Conservation (phyloP, 2,113 vertebrate species). For the Tachysurus fulvidraco region DNA sequence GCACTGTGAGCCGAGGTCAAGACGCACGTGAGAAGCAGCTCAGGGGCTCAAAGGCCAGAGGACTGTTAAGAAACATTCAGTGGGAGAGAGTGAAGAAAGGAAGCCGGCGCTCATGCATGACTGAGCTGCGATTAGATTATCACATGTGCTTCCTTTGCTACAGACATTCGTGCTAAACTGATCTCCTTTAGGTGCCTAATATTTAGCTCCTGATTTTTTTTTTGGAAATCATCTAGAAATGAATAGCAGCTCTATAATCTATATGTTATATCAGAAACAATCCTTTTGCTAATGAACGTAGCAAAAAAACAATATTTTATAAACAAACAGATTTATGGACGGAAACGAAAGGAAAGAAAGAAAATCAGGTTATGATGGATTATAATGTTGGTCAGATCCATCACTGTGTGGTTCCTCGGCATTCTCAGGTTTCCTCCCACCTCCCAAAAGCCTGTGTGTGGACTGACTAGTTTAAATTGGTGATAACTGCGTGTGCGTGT, state of each 20-base stretch:
- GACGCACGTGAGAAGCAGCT: neutral
- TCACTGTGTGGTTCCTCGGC: neutral
- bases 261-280: neutral
- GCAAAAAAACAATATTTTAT: too few species aligned
- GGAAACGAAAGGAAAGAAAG: too few species aligned
- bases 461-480: neutral
- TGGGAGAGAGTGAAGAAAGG: conserved; percentile 2
- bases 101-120: neutral
- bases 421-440: neutral
- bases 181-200: neutral
- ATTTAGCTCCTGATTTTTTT: neutral
- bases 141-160: conserved; percentile 17
- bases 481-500: neutral
- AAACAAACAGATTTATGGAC: too few species aligned
- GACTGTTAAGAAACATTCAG: neutral
- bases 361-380: neutral
- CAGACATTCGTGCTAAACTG: neutral
- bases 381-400: neutral
- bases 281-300: too few species aligned
- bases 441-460: neutral
- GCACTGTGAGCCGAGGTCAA: neutral
- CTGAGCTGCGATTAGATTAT: conserved; percentile 16
- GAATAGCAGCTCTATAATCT: neutral
- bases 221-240: neutral
- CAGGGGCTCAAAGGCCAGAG: conserved; percentile 23